phyloP scores from a whole-genome alignment of 2,797 vertebrate genomes.

The Labroides dimidiatus region DNA sequence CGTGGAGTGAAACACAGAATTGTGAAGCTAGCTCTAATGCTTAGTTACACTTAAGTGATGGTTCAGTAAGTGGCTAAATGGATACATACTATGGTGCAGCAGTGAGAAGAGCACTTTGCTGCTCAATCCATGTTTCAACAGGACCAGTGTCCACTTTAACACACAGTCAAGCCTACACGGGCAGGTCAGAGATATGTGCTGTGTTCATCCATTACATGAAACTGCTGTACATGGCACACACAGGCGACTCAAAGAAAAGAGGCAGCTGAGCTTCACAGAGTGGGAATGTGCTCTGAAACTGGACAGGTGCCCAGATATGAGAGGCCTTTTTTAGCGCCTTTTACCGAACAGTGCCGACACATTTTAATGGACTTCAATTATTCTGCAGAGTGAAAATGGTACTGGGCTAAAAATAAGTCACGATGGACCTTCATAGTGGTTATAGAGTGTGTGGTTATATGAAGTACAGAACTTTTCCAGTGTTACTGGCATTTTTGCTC shows the following conservation, averaged over 20 bases:
- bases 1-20: conserved; percentile 30
- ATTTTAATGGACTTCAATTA: not conserved
- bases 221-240: conserved; percentile 16
- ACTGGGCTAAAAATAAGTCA: not conserved
- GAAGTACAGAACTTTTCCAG: not conserved
- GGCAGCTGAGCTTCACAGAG: conserved; percentile 19
- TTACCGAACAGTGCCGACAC: not conserved
- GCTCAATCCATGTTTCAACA: conserved; percentile 31
- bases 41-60: conserved; percentile 47
- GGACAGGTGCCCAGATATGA: conserved; percentile 5
- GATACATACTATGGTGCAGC: conserved; percentile 29
- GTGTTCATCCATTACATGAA: conserved; percentile 21
- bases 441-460: not conserved
- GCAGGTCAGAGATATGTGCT: conserved; percentile 34
- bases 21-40: conserved; percentile 27
- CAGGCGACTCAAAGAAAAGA: conserved; percentile 14
- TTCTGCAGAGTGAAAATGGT: not conserved
- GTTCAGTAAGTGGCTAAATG: conserved; percentile 63
- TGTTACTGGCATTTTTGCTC: conserved; percentile 2
- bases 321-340: conserved; percentile 5
- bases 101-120: conserved; percentile 32
- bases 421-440: conserved; percentile 12
- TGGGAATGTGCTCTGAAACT: not conserved
- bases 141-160: conserved; percentile 37
- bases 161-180: conserved; percentile 37